Percentiles rank a stretch among this genome's conserved stretches.
Conservation (phyloP, 1,140 invertebrate genomes). For the Camponotus floridanus region DNA sequence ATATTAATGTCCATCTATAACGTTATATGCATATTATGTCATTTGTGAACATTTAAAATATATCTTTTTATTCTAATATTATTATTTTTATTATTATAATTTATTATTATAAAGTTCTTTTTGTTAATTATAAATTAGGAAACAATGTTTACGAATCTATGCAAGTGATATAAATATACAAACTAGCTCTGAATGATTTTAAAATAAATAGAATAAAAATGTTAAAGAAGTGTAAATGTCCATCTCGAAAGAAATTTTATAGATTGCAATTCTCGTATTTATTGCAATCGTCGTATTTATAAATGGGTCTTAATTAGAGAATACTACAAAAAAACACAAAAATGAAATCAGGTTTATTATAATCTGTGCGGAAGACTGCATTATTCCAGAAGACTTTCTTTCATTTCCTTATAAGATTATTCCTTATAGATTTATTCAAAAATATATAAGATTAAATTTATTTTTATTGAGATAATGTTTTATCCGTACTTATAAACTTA, state of each 20-base stretch:
- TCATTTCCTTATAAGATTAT: too few species aligned
- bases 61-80: background rate
- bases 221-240: background rate
- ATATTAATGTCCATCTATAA: background rate
- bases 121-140: conserved; percentile 7
- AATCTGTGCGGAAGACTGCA: too few species aligned
- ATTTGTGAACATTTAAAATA: background rate
- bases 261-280: background rate
- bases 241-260: background rate
- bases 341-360: background rate
- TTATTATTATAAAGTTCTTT: too few species aligned
- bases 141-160: background rate
- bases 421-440: conserved; percentile 12
- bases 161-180: background rate
- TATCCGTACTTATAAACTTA: background rate
- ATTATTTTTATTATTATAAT: too few species aligned
- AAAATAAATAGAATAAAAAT: background rate
- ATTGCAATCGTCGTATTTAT: background rate
- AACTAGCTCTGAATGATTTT: background rate
- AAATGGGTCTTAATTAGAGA: background rate
- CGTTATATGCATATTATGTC: background rate
- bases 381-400: background rate
- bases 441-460: background rate
- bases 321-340: background rate
- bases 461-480: background rate